Evolutionary conservation across 2,888 invertebrate genomes (phyloP).

Genomic region (Caenorhabditis afra): DNA sequence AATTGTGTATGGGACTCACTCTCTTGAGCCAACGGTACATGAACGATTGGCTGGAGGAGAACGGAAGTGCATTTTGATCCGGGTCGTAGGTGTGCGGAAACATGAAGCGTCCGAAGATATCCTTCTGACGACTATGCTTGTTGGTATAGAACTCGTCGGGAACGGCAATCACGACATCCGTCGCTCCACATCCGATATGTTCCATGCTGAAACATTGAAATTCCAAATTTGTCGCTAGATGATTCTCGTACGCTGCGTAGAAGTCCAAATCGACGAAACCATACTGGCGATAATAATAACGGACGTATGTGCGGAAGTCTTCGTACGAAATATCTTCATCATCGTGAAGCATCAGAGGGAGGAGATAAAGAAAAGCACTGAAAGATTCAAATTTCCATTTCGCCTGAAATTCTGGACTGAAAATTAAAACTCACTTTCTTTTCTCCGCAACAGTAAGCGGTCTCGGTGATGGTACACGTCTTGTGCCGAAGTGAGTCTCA

Average conservation of each 20-base stretch:
- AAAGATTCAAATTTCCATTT: no score
- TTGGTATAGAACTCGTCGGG: slow-evolving; percentile 50
- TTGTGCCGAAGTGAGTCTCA: slow-evolving; percentile 49
- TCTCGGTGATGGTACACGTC: slow-evolving; percentile 1
- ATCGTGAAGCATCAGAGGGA: slow-evolving; percentile 4
- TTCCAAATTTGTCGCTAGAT: background rate
- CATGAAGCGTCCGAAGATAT: no score
- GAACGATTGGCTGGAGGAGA: slow-evolving; percentile 27
- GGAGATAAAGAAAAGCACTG: no score
- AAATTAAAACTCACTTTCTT: no score
- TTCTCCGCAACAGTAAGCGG: slow-evolving; percentile 24
- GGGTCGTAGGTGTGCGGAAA: background rate
- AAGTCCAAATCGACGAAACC: no score
- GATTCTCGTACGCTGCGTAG: slow-evolving; percentile 5
- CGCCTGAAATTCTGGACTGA: no score
- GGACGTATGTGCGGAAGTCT: slow-evolving; percentile 23
- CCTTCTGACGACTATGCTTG: slow-evolving; percentile 5
- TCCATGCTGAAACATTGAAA: slow-evolving; percentile 37
- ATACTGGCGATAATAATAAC: slow-evolving; percentile 22
- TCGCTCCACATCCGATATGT: slow-evolving; percentile 25
- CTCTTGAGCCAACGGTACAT: slow-evolving; percentile 57
- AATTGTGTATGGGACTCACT: slow-evolving; percentile 11
- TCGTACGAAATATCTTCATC: slow-evolving; percentile 41
- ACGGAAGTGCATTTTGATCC: slow-evolving; percentile 9
- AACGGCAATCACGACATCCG: slow-evolving; percentile 24